Evolutionary conservation across 2,888 invertebrate species (phyloP), one percentile per base, ranked within the genome.

Genomic region (Cryptocheilus praepositus): DNA sequence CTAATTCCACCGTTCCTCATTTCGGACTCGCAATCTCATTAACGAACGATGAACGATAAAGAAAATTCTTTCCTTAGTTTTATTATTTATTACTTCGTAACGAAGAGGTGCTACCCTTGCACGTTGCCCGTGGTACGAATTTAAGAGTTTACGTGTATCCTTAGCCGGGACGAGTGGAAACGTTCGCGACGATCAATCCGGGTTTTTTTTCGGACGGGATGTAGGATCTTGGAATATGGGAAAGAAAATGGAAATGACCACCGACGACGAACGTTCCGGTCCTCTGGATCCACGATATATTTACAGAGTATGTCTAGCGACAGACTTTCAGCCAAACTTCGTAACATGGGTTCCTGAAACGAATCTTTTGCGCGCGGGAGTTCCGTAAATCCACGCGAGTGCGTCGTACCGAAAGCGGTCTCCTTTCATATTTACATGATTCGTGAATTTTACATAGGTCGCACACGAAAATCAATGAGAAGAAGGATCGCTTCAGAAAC

Each of bases 101-200:
- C 60, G 51, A 65, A 73, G 73, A 55, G 71, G 75, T 79, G 82
- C 76, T 65, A 69, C 71, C 73, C 65, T 85, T 85, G 85, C 85
- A 85, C 85, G 73, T 85, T 85, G 58, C 58, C 58, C 58, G 49
- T 59, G 15, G 25, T 59, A 46, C 25, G 49, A 59, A 36, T 46
- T 59, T n/a, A 59, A 45, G 22, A 45, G 7, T 45, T 15, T 22
- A 21, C 21, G 46, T 19, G 49, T 13, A 18, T 16, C 49, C n/a
- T 18, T 18, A 49, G 49, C 16, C 16, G 13, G 16, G 49, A 49
- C 49, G 18, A 15, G 7, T 16, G 49, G 19, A n/a, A n/a, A 19
- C 58, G 58, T 15, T 46, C 46, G 25, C 16, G 22, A 15, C 18
- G 36, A 28, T 43, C 16, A 15, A 13, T 15, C 16, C 15, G 13